Evolutionary conservation across 2,797 vertebrate species (phyloP).

Genomic region (Astyanax mexicanus): DNA sequence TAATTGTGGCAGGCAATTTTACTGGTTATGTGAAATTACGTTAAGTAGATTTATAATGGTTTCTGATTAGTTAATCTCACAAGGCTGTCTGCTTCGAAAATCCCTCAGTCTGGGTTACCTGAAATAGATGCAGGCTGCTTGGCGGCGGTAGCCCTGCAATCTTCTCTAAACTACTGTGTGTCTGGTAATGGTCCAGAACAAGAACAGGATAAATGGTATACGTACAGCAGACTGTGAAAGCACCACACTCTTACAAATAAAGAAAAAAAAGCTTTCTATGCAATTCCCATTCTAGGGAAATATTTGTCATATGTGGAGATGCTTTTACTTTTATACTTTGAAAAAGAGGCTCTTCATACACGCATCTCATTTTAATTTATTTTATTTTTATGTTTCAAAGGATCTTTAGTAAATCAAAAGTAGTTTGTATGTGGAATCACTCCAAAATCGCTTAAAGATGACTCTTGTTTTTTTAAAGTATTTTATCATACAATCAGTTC

Average conservation of each 20-base stretch:
- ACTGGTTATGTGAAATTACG: conserved; percentile 32
- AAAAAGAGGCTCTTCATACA: too few species aligned
- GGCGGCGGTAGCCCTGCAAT: conserved; percentile 29
- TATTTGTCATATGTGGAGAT: background rate
- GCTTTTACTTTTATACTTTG: background rate
- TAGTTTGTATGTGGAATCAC: background rate
- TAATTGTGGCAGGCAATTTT: conserved; percentile 43
- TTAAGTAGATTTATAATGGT: conserved; percentile 45
- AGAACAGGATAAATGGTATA: conserved; percentile 30
- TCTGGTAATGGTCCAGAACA: conserved; percentile 27
- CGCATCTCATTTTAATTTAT: too few species aligned
- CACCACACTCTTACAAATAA: conserved; percentile 1
- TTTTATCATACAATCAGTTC: too few species aligned
- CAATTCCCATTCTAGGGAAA: background rate
- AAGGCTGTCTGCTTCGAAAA: conserved; percentile 18
- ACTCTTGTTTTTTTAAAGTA: too few species aligned
- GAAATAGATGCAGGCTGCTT: conserved; percentile 41
- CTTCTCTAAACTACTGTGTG: conserved; percentile 36
- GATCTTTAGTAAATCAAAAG: background rate
- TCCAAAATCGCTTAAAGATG: background rate
- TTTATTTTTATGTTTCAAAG: too few species aligned
- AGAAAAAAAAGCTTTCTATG: background rate
- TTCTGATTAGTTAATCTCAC: conserved; percentile 45
- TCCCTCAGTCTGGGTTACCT: conserved; percentile 35
- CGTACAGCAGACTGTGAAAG: conserved; percentile 26